A percentile compares a stretch with the other conserved stretches of the same genome.
phyloP scores from a whole-genome alignment of 2,888 invertebrate genomes.

The Drosophila meridiana region DNA sequence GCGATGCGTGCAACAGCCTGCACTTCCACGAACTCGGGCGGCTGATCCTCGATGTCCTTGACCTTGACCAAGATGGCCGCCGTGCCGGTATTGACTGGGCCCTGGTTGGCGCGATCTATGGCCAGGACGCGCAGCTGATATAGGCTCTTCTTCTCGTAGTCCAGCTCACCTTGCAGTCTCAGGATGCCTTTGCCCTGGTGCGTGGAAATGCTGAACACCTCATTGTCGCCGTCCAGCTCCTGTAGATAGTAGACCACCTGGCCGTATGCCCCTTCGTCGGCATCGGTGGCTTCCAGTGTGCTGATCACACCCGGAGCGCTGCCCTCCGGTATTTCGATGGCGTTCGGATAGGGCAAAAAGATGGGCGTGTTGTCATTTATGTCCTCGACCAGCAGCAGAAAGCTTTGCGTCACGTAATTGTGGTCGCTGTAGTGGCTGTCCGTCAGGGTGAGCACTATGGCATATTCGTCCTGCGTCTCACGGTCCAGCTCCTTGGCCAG shows the following conservation, averaged over 20 bases:
- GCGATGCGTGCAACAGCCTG: conserved; percentile 94
- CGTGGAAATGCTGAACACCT: conserved; percentile 92
- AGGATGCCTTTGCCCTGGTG: conserved; percentile 94
- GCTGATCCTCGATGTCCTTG: conserved; percentile 95
- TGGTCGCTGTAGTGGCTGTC: conserved; percentile 95
- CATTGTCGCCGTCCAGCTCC: conserved; percentile 91
- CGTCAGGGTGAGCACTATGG: conserved; percentile 93
- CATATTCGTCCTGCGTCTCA: conserved; percentile 95
- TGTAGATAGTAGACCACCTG: conserved; percentile 95
- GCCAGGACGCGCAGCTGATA: conserved; percentile 94
- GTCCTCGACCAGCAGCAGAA: conserved; percentile 94
- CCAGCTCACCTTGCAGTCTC: conserved; percentile 90
- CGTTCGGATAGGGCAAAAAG: conserved; percentile 93
- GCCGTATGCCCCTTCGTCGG: conserved; percentile 96
- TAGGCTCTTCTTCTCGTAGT: conserved; percentile 94
- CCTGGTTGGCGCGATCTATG: conserved; percentile 93
- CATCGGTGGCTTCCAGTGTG: conserved; percentile 94
- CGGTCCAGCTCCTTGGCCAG: conserved; percentile 95
- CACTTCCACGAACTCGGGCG: conserved; percentile 94
- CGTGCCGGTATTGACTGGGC: conserved; percentile 94
- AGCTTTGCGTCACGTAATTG: conserved; percentile 95
- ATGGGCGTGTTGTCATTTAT: conserved; percentile 96
- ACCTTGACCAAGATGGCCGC: conserved; percentile 94
- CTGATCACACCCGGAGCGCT: conserved; percentile 90
- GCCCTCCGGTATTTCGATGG: conserved; percentile 92